Base-by-base conservation (phyloP, 2,113 vertebrate species). In the Procavia capensis region DNA sequence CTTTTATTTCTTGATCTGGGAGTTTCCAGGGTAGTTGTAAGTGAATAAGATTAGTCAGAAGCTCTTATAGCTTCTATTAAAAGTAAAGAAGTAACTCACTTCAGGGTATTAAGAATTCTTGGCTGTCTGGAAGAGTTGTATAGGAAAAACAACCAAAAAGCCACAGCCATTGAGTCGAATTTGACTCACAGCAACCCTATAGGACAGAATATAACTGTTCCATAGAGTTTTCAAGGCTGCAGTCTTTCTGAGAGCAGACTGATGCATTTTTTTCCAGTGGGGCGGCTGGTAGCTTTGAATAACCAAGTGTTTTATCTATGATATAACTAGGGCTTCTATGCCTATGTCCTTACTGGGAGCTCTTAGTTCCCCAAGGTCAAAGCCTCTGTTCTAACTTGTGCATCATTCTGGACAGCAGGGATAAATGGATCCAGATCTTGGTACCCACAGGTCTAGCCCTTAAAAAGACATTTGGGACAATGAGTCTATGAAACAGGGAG, bases 31-130 rank as follows among this genome's bases (percentile, higher is more conserved):
- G 22, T 36, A 89, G 83, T 36, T 3, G 0, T 82, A 96, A 96
- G 91, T 75, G 94, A 87, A 61, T 72, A 93, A 82, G 59, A 57
- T 72, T 61, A 96, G 59, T 78, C 68, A 90, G 91, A 80, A 92
- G 27, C 31, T 36, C 50, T 70, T 50, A 0, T 0, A 90, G 64
- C 75, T 92, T 97, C 93, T 90, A 95, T 91, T 6, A 6, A 93
- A 91, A 85, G 47, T 45, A 59, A 31, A 54, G 43, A 82, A 91
- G 64, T 72, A 88, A 85, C 20, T 66, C 31, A 54, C 85, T 90
- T 68, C 24, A 36, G 70, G 63, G 87, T 80, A 93, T 54, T 81
- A 93, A 80, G 91, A 87, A 75, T 93, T 63, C 85, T 41, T 84
- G 63, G 87, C 16, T 95, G 54, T 80, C 45, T 25, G 70, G 90